Evolutionary conservation across 2,113 vertebrate species (phyloP).

Genomic region (Dolichotis patagonum): DNA sequence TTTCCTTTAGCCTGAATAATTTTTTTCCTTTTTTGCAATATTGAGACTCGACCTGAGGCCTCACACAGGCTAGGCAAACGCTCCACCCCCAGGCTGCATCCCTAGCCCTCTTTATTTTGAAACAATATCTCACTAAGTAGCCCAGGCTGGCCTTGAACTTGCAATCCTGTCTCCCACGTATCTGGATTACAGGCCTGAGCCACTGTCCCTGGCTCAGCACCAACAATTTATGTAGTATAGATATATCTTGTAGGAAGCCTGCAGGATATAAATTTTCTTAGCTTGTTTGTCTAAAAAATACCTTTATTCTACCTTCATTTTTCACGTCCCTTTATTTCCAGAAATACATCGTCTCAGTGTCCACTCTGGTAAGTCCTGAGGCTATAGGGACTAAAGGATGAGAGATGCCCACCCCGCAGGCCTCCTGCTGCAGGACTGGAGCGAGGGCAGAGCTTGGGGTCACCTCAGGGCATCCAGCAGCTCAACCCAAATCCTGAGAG

Average conservation of each 20-base stretch:
- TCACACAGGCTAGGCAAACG: neutral
- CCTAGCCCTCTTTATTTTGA: neutral
- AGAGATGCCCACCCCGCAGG: too few species aligned
- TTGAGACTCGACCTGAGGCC: neutral
- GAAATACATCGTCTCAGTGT: neutral
- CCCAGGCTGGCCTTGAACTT: neutral
- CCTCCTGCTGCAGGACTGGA: too few species aligned
- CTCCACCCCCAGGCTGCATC: neutral
- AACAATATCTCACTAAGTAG: neutral
- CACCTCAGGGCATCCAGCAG: too few species aligned
- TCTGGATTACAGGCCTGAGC: neutral
- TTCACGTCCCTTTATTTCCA: neutral
- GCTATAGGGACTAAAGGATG: neutral
- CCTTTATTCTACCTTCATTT: neutral
- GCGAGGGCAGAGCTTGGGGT: too few species aligned
- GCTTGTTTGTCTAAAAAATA: neutral
- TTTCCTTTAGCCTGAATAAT: neutral
- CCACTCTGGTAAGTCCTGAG: neutral
- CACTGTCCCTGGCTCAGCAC: neutral
- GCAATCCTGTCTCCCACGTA: neutral
- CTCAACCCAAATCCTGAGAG: too few species aligned
- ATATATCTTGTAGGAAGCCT: neutral
- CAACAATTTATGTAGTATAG: neutral
- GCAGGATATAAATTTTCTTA: neutral
- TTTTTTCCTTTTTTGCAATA: neutral